Base-by-base conservation (phyloP, 2,888 invertebrate species). In the Laothoe populi region DNA sequence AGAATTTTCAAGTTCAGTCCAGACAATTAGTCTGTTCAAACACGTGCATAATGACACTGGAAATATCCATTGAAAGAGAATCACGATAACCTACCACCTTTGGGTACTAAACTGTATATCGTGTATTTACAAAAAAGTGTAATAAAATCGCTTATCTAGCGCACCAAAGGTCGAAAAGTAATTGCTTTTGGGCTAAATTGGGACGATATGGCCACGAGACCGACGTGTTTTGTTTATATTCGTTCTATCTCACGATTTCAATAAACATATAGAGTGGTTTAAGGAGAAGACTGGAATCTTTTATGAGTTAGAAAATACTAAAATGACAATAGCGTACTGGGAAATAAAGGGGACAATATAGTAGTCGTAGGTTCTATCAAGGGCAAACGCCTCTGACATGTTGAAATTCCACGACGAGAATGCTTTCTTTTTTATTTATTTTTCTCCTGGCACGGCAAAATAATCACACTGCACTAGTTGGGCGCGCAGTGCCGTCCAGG, bases 101-200 rank as follows among this genome's bases (percentile, higher is more conserved):
- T 1, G 1, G 31, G 35, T 19, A 35, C 19, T 35, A 53, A 53
- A 53, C 31, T 53, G 53, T 35, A 53, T 48, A 48, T 48, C 48
- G 24, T n/a, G 48, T 48, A 26, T 35, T 35, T 53, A 53, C 31
- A 19, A 53, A 53, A 26, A 53, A 53, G 35, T 19, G 53, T 16
- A 35, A 35, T 53, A 4, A 53, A 53, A 48, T 48, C 24, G 1
- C 8, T 53, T 53, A 53, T 53, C 53, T 11, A 2, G 8, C 16
- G 5, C 24, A 3, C 31, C 19, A 53, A 19, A 53, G 31, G 53
- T 53, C 11, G 19, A 19, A 19, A 31, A 11, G 53, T 35, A 53
- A 53, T 53, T 53, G 31, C 53, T 53, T 53, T 19, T 53, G 53
- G 35, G n/a, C 8, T 35, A 53, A 35, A 35, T 26, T 26, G 16